Percentiles rank a stretch among this genome's conserved stretches.
These are phyloP conservation scores for Casuarius casuarius DNA, from an alignment of 2,113 vertebrate species.

Conservation along the genomic window DNA sequence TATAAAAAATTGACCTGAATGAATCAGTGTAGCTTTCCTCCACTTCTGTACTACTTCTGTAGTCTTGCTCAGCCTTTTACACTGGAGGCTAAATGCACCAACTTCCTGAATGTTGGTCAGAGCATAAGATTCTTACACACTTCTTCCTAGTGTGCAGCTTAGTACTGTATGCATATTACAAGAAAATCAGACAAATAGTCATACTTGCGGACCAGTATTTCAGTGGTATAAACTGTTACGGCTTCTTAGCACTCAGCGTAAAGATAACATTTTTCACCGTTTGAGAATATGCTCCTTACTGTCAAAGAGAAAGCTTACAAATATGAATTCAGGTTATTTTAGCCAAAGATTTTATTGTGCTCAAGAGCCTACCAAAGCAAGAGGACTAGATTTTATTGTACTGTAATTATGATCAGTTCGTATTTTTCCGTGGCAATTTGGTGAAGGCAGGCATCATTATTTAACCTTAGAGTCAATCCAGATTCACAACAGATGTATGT, in stretches of 20 bases:
- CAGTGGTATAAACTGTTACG: background rate
- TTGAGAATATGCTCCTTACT: background rate
- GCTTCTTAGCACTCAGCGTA: background rate
- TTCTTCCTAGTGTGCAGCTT: background rate
- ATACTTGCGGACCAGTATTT: background rate
- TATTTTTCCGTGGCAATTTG: slow-evolving; percentile 66
- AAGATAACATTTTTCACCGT: background rate
- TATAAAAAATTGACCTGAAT: slow-evolving; percentile 19
- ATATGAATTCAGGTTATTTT: slow-evolving; percentile 47
- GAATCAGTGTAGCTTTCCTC: background rate
- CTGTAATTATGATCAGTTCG: slow-evolving; percentile 49
- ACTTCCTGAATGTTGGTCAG: background rate
- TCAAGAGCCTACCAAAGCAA: slow-evolving; percentile 44
- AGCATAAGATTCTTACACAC: slow-evolving; percentile 30
- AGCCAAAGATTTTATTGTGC: slow-evolving; percentile 54
- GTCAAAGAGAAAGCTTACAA: slow-evolving; percentile 26
- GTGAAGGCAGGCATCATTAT: slow-evolving; percentile 61
- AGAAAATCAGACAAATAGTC: background rate
- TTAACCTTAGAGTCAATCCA: slow-evolving; percentile 60
- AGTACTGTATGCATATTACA: background rate
- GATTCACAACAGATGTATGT: slow-evolving; percentile 70
- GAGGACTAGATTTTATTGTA: slow-evolving; percentile 54
- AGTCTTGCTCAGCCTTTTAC: background rate
- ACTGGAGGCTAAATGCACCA: background rate
- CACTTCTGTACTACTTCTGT: background rate